These are phyloP conservation scores for Acromyrmex heyeri DNA, from an alignment of 1,140 invertebrate genomes.

Conservation along the genomic window DNA sequence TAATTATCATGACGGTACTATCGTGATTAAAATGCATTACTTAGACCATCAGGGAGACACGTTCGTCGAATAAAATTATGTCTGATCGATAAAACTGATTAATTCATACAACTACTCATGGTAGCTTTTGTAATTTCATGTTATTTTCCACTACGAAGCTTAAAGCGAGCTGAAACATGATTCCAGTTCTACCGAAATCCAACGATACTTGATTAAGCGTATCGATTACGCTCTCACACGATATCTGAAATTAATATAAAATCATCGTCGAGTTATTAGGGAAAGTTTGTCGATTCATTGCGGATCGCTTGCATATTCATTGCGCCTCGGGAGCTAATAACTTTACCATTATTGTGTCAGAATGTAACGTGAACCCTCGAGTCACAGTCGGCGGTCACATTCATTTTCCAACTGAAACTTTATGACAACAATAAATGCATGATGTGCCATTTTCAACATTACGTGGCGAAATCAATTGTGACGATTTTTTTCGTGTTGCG, in stretches of 20 bases:
- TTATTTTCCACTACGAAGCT: not conserved
- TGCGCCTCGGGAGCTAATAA: slow-evolving; percentile 67
- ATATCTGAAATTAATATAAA: slow-evolving; percentile 67
- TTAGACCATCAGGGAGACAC: not conserved
- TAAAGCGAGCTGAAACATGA: not conserved
- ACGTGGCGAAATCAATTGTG: slow-evolving; percentile 78
- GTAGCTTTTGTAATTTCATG: slow-evolving; percentile 2
- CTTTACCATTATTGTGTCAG: slow-evolving; percentile 62
- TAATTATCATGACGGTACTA: slow-evolving; percentile 45
- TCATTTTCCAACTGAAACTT: slow-evolving; percentile 76
- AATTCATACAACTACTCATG: slow-evolving; percentile 1
- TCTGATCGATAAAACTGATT: slow-evolving; percentile 19
- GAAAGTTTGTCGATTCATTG: slow-evolving; percentile 62
- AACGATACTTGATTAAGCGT: no score
- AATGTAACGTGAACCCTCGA: not conserved
- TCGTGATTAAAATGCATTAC: slow-evolving; percentile 54
- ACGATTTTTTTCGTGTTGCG: not conserved
- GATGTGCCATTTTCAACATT: slow-evolving; percentile 72
- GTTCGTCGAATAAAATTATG: not conserved
- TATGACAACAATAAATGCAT: slow-evolving; percentile 67
- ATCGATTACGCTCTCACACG: not conserved
- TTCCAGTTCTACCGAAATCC: not conserved
- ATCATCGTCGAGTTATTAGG: slow-evolving; percentile 63
- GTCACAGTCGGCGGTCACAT: slow-evolving; percentile 67
- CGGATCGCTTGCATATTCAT: slow-evolving; percentile 66